A percentile compares a stretch with the other conserved stretches of the same genome.
These are phyloP conservation scores for Pitangus sulphuratus DNA, from an alignment of 2,797 vertebrate genomes.

Conservation along the genomic window DNA sequence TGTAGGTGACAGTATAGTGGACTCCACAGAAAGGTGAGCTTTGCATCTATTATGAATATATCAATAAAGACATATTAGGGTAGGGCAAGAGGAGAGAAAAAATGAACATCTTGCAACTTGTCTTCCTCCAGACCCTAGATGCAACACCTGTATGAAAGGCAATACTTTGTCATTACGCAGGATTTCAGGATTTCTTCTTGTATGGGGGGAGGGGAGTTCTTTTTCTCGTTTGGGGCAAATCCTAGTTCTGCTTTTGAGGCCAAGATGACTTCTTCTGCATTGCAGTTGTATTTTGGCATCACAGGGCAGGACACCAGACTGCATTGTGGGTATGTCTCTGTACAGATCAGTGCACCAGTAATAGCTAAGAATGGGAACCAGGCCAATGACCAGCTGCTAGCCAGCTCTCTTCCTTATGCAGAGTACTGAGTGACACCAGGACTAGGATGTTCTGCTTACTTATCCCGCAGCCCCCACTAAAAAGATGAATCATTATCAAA, in stretches of 20 bases:
- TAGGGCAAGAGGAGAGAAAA: background rate
- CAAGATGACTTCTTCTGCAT: background rate
- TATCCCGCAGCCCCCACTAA: rapidly evolving
- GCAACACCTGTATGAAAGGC: background rate
- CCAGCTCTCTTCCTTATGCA: background rate
- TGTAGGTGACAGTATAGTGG: background rate
- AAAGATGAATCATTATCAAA: background rate
- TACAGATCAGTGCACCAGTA: background rate
- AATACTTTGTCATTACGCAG: background rate
- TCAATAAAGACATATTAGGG: background rate
- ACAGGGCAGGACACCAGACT: background rate
- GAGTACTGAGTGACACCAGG: background rate
- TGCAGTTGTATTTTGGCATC: background rate
- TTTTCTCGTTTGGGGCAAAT: background rate
- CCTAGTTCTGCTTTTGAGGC: background rate
- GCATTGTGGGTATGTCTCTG: background rate
- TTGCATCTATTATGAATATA: background rate
- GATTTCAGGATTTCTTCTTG: slow-evolving; percentile 1
- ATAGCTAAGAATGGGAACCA: background rate
- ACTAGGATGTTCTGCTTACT: background rate
- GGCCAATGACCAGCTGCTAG: background rate
- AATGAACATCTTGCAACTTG: background rate
- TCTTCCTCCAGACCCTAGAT: background rate
- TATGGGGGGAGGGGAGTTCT: background rate
- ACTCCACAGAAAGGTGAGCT: background rate